A percentile compares a stretch with the other conserved stretches of the same genome.
Conservation (phyloP, 2,888 invertebrate genomes). For the Tenthredo livida region DNA sequence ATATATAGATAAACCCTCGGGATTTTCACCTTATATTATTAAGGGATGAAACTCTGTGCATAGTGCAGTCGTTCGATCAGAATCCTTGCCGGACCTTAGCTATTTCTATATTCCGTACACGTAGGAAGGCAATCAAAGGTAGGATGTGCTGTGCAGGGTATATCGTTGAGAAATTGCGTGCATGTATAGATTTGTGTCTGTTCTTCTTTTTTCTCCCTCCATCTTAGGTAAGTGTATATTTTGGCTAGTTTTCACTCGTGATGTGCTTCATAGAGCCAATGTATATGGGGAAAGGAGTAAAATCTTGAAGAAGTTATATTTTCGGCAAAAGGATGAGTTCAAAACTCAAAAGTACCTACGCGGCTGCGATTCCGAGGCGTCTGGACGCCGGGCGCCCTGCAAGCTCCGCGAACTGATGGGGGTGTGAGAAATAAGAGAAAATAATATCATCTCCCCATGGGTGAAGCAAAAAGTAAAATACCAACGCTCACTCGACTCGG, state of each 20-base stretch:
- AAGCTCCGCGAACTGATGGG: background rate
- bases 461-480: slow-evolving; percentile 49
- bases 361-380: slow-evolving; percentile 11
- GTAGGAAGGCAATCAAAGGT: slow-evolving; percentile 43
- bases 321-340: slow-evolving; percentile 45
- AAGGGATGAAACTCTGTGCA: slow-evolving; percentile 26
- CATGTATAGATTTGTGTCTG: background rate
- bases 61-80: background rate
- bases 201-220: background rate
- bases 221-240: background rate
- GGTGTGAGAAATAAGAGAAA: slow-evolving; percentile 15
- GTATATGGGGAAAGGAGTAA: slow-evolving; percentile 59
- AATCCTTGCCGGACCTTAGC: background rate
- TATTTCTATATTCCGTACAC: slow-evolving; percentile 9
- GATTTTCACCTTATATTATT: slow-evolving; percentile 27
- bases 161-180: slow-evolving; percentile 19
- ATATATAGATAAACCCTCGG: background rate
- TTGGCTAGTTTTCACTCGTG: background rate
- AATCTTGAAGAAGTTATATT: slow-evolving; percentile 58
- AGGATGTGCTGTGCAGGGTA: slow-evolving; percentile 30
- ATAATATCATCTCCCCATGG: background rate
- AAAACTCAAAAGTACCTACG: slow-evolving; percentile 23
- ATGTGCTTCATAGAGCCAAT: background rate
- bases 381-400: slow-evolving; percentile 23
- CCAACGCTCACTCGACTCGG: slow-evolving; percentile 42